A percentile compares a stretch with the other conserved stretches of the same genome.
Evolutionary conservation across 2,888 invertebrate species (phyloP).

Genomic region (Zygaena filipendulae): DNA sequence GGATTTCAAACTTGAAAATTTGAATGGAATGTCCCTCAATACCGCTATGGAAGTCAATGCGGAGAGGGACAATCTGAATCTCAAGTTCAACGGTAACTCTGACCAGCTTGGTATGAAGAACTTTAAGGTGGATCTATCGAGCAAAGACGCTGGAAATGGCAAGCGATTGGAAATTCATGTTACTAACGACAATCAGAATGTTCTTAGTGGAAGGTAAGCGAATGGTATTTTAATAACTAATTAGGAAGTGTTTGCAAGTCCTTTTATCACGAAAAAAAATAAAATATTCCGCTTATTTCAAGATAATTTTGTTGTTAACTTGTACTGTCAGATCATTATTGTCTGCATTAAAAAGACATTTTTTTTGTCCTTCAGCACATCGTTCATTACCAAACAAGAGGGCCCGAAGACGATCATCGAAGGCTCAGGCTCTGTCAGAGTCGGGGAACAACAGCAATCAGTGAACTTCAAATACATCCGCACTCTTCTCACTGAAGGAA

Average conservation of each 20-base stretch:
- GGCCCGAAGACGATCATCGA: constrained; percentile 78
- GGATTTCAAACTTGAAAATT: constrained; percentile 62
- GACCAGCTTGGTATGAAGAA: constrained; percentile 73
- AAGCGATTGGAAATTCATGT: constrained; percentile 73
- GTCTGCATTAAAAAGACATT: too few species aligned
- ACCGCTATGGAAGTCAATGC: constrained; percentile 64
- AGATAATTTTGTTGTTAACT: too few species aligned
- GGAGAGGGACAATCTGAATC: constrained; percentile 72
- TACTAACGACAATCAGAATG: constrained; percentile 72
- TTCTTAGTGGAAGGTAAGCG: constrained; percentile 76
- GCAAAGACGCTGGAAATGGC: constrained; percentile 67
- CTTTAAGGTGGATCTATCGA: constrained; percentile 71
- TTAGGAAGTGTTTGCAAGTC: too few species aligned
- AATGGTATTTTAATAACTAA: too few species aligned
- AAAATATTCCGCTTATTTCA: too few species aligned
- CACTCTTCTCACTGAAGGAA: constrained; percentile 72
- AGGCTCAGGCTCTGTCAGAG: constrained; percentile 77
- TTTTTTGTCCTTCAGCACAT: constrained; percentile 72
- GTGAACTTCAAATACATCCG: constrained; percentile 80
- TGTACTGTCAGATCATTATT: too few species aligned
- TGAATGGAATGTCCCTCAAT: constrained; percentile 64
- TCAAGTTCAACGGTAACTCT: constrained; percentile 72
- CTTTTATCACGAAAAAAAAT: too few species aligned
- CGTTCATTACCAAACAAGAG: constrained; percentile 76
- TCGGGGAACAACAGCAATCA: constrained; percentile 74